A percentile compares a stretch with the other conserved stretches of the same genome.
Conservation (phyloP, 2,888 invertebrate species). For the Elmis aenea region DNA sequence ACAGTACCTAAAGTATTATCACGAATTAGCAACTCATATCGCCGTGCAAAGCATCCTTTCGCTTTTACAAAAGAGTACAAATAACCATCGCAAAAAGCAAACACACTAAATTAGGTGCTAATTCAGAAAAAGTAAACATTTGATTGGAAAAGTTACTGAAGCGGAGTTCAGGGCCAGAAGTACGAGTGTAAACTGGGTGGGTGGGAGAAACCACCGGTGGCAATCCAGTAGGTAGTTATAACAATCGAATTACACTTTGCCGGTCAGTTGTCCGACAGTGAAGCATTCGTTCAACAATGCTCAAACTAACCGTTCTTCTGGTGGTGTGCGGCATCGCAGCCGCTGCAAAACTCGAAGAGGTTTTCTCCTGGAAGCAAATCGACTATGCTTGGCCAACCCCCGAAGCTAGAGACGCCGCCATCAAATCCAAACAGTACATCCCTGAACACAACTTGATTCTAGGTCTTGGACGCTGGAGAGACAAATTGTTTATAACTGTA, state of each 20-base stretch:
- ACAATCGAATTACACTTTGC: background rate
- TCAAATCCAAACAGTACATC: conserved; percentile 57
- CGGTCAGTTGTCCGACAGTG: background rate
- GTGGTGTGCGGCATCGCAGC: conserved; percentile 29
- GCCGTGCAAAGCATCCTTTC: no score
- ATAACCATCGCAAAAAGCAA: no score
- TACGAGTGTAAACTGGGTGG: background rate
- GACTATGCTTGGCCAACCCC: conserved; percentile 63
- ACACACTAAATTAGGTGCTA: no score
- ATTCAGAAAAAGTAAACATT: no score
- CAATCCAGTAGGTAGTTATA: no score
- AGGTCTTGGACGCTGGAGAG: conserved; percentile 65
- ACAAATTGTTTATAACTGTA: conserved; percentile 65
- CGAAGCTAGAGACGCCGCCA: conserved; percentile 55
- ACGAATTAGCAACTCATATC: no score
- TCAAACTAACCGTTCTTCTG: conserved; percentile 7
- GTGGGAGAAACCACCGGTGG: conserved; percentile 7
- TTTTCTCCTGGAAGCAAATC: conserved; percentile 66
- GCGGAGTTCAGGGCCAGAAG: conserved; percentile 13
- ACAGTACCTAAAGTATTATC: no score
- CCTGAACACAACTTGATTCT: conserved; percentile 64
- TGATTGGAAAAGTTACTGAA: no score
- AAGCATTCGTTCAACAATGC: conserved; percentile 8
- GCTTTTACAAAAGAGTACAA: no score
- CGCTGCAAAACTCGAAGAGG: conserved; percentile 55